Evolutionary conservation across 1,140 invertebrate genomes (phyloP).

Genomic region (Pseudomyrmex dendroicus): DNA sequence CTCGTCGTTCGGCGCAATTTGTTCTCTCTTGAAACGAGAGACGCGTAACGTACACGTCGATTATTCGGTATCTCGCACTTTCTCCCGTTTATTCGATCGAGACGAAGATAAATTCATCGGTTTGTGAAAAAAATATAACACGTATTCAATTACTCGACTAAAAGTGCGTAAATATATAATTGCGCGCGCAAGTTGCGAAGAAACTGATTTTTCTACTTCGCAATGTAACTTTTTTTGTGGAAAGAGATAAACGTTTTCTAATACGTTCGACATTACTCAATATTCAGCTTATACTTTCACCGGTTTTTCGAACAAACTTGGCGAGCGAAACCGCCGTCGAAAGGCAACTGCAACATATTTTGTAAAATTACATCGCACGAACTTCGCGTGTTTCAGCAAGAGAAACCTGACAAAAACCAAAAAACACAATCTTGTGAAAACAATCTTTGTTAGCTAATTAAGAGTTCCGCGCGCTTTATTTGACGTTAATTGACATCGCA

Average conservation of each 20-base stretch:
- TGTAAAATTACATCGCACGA: neutral
- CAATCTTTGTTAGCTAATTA: neutral
- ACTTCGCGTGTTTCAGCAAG: too few relatives aligned
- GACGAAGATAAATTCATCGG: neutral
- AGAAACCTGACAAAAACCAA: too few relatives aligned
- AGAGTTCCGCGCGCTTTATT: neutral
- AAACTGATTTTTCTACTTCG: neutral
- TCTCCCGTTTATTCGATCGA: neutral
- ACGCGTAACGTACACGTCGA: neutral
- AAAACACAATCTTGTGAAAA: too few relatives aligned
- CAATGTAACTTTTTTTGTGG: too few relatives aligned
- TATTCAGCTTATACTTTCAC: neutral
- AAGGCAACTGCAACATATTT: neutral
- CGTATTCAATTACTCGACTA: neutral
- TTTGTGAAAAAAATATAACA: neutral
- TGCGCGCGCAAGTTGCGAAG: neutral
- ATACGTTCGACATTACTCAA: neutral
- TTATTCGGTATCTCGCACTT: neutral
- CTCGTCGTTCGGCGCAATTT: neutral
- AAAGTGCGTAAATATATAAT: neutral
- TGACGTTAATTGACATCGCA: constrained; percentile 11
- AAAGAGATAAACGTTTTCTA: neutral
- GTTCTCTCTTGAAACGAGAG: neutral
- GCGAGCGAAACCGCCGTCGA: constrained; percentile 1
- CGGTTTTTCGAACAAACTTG: neutral